These are phyloP conservation scores for Acrossocheilus wenchowensis DNA, from an alignment of 2,797 vertebrate species.

Conservation along the genomic window DNA sequence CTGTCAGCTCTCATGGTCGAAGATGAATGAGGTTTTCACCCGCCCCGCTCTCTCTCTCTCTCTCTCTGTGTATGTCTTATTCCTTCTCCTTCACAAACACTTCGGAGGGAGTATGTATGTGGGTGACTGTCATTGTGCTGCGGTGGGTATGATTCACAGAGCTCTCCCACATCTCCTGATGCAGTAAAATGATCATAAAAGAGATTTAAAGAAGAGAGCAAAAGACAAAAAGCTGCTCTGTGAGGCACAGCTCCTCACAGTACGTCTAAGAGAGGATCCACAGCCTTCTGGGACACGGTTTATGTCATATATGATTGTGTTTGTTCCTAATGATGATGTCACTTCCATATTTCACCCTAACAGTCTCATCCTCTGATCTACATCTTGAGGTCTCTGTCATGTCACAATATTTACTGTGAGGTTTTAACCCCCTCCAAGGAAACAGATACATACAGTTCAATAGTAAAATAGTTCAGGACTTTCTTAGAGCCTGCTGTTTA, in stretches of 20 bases:
- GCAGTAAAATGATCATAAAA: constrained; percentile 25
- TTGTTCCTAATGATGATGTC: constrained; percentile 26
- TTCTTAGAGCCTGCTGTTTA: background rate
- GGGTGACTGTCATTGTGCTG: constrained; percentile 40
- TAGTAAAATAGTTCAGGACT: background rate
- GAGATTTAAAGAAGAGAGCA: constrained; percentile 34
- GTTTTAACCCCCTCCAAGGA: constrained; percentile 4
- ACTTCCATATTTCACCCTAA: constrained; percentile 27
- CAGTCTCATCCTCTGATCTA: background rate
- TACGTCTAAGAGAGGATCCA: constrained; percentile 8
- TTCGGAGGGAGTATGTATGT: constrained; percentile 23
- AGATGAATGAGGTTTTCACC: constrained; percentile 57
- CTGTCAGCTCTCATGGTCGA: constrained; percentile 55
- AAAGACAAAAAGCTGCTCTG: constrained; percentile 34
- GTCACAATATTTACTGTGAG: background rate
- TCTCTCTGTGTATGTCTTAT: constrained; percentile 16
- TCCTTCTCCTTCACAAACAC: constrained; percentile 31
- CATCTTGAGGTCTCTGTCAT: constrained; percentile 12
- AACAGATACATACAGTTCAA: background rate
- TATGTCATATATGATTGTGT: constrained; percentile 19
- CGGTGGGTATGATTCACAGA: constrained; percentile 53
- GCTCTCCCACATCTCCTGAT: constrained; percentile 35
- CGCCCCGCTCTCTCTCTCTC: constrained; percentile 1
- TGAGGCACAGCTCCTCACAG: constrained; percentile 8
- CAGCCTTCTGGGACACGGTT: background rate